Base-by-base conservation (phyloP, 2,113 vertebrate genomes). In the Chaetorhynchus papuensis region DNA sequence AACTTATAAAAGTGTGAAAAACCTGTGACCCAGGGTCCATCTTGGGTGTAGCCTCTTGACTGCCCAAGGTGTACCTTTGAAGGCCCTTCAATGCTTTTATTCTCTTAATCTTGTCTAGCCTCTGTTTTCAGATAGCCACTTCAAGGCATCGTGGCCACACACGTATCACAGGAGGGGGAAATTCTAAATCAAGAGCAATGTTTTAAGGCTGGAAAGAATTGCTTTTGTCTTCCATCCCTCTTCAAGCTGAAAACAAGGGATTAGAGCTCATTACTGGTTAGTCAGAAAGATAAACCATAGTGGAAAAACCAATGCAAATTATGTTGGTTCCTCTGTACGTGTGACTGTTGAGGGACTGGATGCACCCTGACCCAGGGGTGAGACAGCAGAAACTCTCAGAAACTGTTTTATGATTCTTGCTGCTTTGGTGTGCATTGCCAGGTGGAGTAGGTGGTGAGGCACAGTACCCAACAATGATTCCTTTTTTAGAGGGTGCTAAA, bases 301-400 rank as follows among this genome's bases (percentile, higher is more conserved):
- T 33, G 26, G 35, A 52, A 41, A 5, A 56, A 33, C 4, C 15
- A 39, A 10, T 37, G 47, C 16, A 35, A 24, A 22, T 24, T 21
- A 6, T 45, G 19, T 4, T 5, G 7, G 35, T 28, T 30, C 41
- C 22, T 37, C 26, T 27, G 19, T 33, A 1, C 0, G 1, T 27
- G 6, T 14, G 63, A 15, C 31, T 41, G 39, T 7, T 2, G 2
- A 44, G 35, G 44, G 45, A 10, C 31, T n/a, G 76, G 13, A 50
- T 31, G 27, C 44, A 6, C 18, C 0, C 0, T 61, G 65, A 16
- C 26, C 20, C 0, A 0, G 0, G 11, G 6, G 23, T 8, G 56
- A 10, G 26, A 14, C 37, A 39, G 28, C 31, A 22, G 6, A n/a
- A 41, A 9, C 44, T 82, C 68, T 52, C 22, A 19, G 24, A 35